phyloP scores from a whole-genome alignment of 2,113 vertebrate species.

The Misgurnus mizolepis region DNA sequence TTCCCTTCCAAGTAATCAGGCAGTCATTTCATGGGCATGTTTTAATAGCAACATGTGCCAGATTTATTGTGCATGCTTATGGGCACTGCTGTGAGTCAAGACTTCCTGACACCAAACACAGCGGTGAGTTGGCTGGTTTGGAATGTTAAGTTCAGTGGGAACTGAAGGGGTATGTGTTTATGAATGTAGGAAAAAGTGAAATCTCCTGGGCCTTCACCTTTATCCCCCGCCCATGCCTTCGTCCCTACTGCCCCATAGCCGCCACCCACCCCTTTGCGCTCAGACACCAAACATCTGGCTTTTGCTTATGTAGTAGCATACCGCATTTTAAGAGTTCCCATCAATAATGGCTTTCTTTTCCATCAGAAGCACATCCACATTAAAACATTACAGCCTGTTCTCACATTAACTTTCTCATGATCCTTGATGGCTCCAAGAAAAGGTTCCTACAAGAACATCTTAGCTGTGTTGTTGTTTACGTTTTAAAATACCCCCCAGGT shows the following conservation, averaged over 20 bases:
- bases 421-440: background rate
- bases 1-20: conserved; percentile 11
- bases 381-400: background rate
- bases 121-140: conserved; percentile 31
- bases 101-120: conserved; percentile 31
- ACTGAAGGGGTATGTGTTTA: conserved; percentile 43
- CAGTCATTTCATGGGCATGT: conserved; percentile 11
- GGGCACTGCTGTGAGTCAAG: conserved; percentile 31
- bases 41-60: conserved; percentile 16
- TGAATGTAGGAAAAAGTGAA: conserved; percentile 31
- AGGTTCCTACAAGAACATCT: background rate
- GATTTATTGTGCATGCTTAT: conserved; percentile 35
- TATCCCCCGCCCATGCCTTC: conserved; percentile 46
- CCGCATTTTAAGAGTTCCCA: conserved; percentile 31
- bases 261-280: background rate
- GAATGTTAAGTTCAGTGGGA: conserved; percentile 49
- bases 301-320: conserved; percentile 21
- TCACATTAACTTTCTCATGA: background rate
- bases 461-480: background rate
- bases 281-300: conserved; percentile 45
- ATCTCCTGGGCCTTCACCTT: conserved; percentile 62
- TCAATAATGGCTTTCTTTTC: conserved; percentile 39
- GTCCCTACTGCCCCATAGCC: conserved; percentile 39
- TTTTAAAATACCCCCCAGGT: background rate
- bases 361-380: conserved; percentile 21